These are phyloP conservation scores for Serilophus lunatus DNA, from an alignment of 2,113 vertebrate species.

Conservation along the genomic window DNA sequence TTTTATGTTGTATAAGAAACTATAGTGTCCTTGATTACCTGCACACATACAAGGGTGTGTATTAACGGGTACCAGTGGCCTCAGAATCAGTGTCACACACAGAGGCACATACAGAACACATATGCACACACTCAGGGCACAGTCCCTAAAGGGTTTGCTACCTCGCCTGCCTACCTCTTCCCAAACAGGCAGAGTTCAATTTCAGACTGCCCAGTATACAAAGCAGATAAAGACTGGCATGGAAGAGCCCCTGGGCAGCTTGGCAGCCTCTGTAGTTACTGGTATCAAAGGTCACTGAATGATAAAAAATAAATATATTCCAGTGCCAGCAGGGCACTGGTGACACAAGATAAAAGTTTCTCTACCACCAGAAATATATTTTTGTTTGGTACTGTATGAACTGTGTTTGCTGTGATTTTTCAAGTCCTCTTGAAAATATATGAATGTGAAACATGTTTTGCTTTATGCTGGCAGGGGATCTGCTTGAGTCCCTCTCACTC, in stretches of 20 bases:
- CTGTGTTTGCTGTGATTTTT: neutral
- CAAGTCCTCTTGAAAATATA: neutral
- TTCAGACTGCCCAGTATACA: neutral
- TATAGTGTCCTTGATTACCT: neutral
- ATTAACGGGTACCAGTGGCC: neutral
- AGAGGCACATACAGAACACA: fast-evolving
- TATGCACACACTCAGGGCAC: neutral
- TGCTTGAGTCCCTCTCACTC: neutral
- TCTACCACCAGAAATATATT: neutral
- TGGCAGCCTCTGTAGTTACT: neutral
- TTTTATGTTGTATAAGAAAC: neutral
- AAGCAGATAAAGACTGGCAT: constrained; percentile 44
- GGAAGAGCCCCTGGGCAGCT: constrained; percentile 23
- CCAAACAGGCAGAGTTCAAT: constrained; percentile 5
- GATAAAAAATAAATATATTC: constrained; percentile 51
- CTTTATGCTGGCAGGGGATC: neutral
- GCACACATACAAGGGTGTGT: neutral
- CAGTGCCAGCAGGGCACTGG: neutral
- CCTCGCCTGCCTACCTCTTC: neutral
- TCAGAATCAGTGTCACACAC: neutral
- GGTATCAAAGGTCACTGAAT: constrained; percentile 51
- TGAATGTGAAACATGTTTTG: neutral
- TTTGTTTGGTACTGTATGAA: neutral
- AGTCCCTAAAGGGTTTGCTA: neutral
- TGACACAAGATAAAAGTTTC: neutral